Conservation (phyloP, 2,888 invertebrate species). For the Buathra laborator region DNA sequence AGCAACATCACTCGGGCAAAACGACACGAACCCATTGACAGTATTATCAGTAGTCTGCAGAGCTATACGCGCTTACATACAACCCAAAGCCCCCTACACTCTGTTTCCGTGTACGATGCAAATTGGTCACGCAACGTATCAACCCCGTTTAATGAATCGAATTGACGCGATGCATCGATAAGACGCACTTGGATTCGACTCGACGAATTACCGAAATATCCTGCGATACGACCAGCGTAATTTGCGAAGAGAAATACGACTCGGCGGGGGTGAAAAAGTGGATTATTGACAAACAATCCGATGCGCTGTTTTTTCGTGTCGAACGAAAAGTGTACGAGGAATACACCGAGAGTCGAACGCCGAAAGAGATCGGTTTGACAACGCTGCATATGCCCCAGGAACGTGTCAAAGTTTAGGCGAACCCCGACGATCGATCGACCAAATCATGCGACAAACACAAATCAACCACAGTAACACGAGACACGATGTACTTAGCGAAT, state of each 20-base stretch:
- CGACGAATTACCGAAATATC: slow-evolving; percentile 1
- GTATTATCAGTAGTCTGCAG: slow-evolving; percentile 64
- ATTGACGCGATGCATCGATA: neutral
- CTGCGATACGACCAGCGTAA: slow-evolving; percentile 38
- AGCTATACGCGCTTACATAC: slow-evolving; percentile 20
- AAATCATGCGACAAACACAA: neutral
- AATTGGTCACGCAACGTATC: neutral
- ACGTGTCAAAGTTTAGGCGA: neutral
- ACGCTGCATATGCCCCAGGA: slow-evolving; percentile 25
- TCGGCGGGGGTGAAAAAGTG: slow-evolving; percentile 43
- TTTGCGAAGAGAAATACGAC: slow-evolving; percentile 28
- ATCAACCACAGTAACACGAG: neutral
- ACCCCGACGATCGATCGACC: slow-evolving; percentile 25
- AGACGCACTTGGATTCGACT: neutral
- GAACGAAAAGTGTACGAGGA: slow-evolving; percentile 11
- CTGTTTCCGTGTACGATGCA: slow-evolving; percentile 5
- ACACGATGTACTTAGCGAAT: neutral
- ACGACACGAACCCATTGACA: slow-evolving; percentile 60
- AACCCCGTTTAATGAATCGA: neutral
- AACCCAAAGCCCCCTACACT: slow-evolving; percentile 6
- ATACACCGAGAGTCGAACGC: slow-evolving; percentile 14
- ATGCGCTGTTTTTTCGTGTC: slow-evolving; percentile 56
- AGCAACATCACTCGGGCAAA: slow-evolving; percentile 49
- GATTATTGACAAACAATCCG: slow-evolving; percentile 71
- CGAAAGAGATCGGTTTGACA: slow-evolving; percentile 34